Base-by-base conservation (phyloP, 2,113 vertebrate species). In the Romanogobio albipinnatus region DNA sequence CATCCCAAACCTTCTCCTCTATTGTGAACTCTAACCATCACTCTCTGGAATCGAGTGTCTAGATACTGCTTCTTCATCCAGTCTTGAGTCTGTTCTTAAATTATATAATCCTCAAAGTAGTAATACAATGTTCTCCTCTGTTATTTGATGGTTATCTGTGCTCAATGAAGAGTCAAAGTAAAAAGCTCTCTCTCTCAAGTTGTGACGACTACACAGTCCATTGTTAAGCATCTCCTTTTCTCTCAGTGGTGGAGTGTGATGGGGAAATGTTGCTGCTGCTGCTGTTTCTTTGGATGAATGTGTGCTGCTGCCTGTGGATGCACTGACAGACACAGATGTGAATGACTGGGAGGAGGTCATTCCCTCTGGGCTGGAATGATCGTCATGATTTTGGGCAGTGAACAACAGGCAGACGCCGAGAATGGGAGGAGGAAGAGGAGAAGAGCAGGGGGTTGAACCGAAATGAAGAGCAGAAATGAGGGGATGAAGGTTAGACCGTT, bases 331-430 rank as follows among this genome's bases (percentile, higher is more conserved):
- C 36, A 68, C 88, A 7, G 84, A 90, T 91, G 66, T 75, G 80
- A 87, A 84, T 84, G 87, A 78, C 87, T 75, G 22, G 86, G 76
- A 81, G 86, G 70, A 88, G 78, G 80, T 91, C 88, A 91, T 90
- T 93, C 90, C 91, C 91, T 88, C 86, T 87, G 90, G 89, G 88
- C 86, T 64, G 64, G 76, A 89, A 89, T 89, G 84, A 84, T 92
- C 82, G 64, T 89, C 88, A 88, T 89, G 89, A 74, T 88, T 86
- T 89, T 11, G 88, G 89, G 87, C 82, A 88, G 86, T 62, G 90
- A 90, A 87, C 87, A 91, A 79, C 89, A 84, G 87, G 62, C 68
- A 76, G 80, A 56, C 47, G 19, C 26, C 58, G 58, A 82, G 74
- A 64, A 68, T 82, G 89, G 87, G 82, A 68, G 80, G 51, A 74